Base-by-base conservation (phyloP, 2,113 vertebrate species). In the Vidua chalybeata region DNA sequence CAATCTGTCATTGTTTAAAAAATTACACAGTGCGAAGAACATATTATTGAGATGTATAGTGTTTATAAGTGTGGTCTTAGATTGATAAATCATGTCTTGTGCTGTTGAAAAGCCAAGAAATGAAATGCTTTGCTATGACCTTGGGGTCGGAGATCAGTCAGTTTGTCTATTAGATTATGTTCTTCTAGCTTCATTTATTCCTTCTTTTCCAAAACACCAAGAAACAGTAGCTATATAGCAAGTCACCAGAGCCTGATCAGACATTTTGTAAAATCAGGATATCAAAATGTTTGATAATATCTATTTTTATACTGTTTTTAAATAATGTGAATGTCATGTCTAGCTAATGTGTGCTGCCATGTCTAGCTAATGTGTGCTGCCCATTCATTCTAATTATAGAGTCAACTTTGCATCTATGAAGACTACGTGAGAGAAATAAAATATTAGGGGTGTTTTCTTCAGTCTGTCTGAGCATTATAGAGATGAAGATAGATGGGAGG, bases 1-100 rank as follows among this genome's bases (percentile, higher is more conserved):
- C 74, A 93, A 97, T 98, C 95, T 95, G 18, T 98, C 98, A 98
- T 97, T 96, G 93, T 98, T 98, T 94, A 84, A 94, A 95, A 97
- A 97, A 93, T 98, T 96, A 97, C 96, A 97, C 89, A 96, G 97
- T 95, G 93, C 84, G 39, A 94, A 96, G 95, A 97, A 97, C 96
- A 55, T 97, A 97, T 98, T 97, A 98, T 97, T 98, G 97, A 98
- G 97, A 98, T 98, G 85, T 97, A 98, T 97, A 95, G 97, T 98
- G 97, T 98, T 98, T 98, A 93, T 96, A 96, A 97, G 96, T 86
- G 78, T 89, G 92, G 55, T 90, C 92, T 92, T 68, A 79, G 89
- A 98, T 97, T 97, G 98, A 98, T 98, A 97, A 98, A 97, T 98
- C 97, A 97, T 96, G 95, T 97, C 97, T 98, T 85, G 63, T 94